Evolutionary conservation across 2,113 vertebrate genomes (phyloP), one percentile per base, ranked within the genome.

Genomic region (Eurypyga helias): DNA sequence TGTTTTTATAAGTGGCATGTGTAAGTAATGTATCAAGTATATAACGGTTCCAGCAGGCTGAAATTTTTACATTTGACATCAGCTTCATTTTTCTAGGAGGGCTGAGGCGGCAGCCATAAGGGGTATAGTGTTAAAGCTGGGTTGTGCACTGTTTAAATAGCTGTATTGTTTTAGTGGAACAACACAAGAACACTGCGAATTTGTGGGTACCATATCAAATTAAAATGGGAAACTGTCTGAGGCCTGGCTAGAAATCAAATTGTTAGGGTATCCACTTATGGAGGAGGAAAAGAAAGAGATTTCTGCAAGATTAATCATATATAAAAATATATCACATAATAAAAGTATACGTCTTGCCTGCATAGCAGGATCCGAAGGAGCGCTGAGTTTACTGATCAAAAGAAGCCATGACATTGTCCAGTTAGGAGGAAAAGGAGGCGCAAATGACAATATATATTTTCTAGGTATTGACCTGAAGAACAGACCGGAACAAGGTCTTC

Each of bases 1-100:
- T 93, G 64, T 89, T 97, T 96, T 95, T 77, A 1, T 66, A 73
- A 96, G 81, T 94, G 93, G 38, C 81, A 61, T 77, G 60, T 96
- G 85, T 71, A 91, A 91, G 85, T 84, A 85, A 75, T 83, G 70
- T 77, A 87, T 82, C 45, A 64, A 79, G 65, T 76, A 33, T 70
- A 24, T 66, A 83, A 83, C 58, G 73, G 67, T 46, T 96, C 89
- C 89, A 96, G 62, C 13, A 77, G 84, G 61, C 76, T 92, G 79
- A 92, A 97, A 90, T 77, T 78, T 77, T 88, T 92, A 71, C 8
- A 18, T 91, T 90, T 95, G 81, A 93, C 76, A 88, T 93, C 88
- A 94, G 43, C 65, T 84, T 91, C 16, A 17, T 85, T 77, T 51
- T 91, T 67, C 16, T 95, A 1, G 57, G 29, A 71, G 55, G 34